These are phyloP conservation scores for Auanema sp. DNA, from an alignment of 2,888 invertebrate genomes.

Conservation along the genomic window DNA sequence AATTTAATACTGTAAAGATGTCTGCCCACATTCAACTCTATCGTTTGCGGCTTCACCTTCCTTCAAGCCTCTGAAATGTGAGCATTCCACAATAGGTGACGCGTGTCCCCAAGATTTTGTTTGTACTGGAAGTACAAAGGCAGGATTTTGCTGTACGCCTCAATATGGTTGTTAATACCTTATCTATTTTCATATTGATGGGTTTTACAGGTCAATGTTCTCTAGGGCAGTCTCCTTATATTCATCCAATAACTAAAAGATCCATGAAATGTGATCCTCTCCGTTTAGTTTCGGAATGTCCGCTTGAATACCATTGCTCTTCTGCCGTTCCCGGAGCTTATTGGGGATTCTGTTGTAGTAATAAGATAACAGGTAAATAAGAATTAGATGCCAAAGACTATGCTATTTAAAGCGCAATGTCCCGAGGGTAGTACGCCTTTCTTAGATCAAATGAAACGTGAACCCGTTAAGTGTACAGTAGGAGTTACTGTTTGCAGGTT, in stretches of 20 bases:
- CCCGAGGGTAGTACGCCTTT: conserved; percentile 28
- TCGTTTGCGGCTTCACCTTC: conserved; percentile 27
- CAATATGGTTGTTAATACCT: conserved; percentile 13
- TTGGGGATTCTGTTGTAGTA: conserved; percentile 41
- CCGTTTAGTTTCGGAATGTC: conserved; percentile 28
- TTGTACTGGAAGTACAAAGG: conserved; percentile 32
- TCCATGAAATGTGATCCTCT: conserved; percentile 44
- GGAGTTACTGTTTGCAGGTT: conserved; percentile 41
- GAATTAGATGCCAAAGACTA: not conserved
- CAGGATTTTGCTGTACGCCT: conserved; percentile 39
- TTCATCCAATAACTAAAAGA: conserved; percentile 32
- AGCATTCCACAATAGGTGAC: conserved; percentile 28
- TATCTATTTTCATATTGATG: not conserved
- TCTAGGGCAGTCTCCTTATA: conserved; percentile 35
- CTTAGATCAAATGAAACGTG: conserved; percentile 21
- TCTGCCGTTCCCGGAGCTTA: conserved; percentile 42
- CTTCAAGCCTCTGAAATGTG: conserved; percentile 28
- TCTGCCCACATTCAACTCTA: conserved; percentile 37
- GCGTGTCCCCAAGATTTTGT: conserved; percentile 35
- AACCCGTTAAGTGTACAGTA: conserved; percentile 38
- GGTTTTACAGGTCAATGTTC: conserved; percentile 30
- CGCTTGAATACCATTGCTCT: conserved; percentile 32
- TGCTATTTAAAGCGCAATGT: conserved; percentile 26
- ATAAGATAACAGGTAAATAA: conserved; percentile 24
- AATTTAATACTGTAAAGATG: conserved; percentile 19